Conservation (phyloP, 2,888 invertebrate genomes). For the Orchesellides sinensis region DNA sequence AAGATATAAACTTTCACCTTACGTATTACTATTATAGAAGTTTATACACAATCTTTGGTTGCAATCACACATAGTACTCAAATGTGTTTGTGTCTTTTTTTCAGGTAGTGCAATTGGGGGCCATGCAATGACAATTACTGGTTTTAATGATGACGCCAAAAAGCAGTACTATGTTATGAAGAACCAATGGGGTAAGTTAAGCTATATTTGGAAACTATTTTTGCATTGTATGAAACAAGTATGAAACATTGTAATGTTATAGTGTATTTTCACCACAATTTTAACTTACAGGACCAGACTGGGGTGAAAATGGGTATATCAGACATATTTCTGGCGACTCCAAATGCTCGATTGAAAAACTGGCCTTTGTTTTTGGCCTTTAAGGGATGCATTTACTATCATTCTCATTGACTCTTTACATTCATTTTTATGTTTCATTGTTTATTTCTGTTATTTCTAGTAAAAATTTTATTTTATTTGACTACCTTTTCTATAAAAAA, state of each 20-base stretch:
- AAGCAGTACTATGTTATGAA: conserved; percentile 38
- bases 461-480: no score
- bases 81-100: background rate
- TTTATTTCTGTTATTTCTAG: no score
- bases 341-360: conserved; percentile 37
- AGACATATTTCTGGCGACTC: conserved; percentile 30
- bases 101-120: conserved; percentile 30
- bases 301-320: conserved; percentile 52
- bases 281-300: conserved; percentile 25
- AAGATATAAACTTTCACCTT: conserved; percentile 6
- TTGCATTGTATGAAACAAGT: background rate
- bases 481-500: no score
- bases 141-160: conserved; percentile 23
- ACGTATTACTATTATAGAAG: no score
- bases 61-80: background rate
- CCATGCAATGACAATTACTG: conserved; percentile 40
- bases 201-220: background rate
- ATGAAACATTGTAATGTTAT: background rate
- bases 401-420: no score
- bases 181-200: conserved; percentile 47
- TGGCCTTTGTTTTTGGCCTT: conserved; percentile 18
- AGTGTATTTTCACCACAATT: background rate
- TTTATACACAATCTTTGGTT: background rate
- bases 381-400: no score
- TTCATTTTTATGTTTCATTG: no score